Evolutionary conservation across 2,888 invertebrate genomes (phyloP), one percentile per base, ranked within the genome.

Genomic region (Standfussiana lucernea): DNA sequence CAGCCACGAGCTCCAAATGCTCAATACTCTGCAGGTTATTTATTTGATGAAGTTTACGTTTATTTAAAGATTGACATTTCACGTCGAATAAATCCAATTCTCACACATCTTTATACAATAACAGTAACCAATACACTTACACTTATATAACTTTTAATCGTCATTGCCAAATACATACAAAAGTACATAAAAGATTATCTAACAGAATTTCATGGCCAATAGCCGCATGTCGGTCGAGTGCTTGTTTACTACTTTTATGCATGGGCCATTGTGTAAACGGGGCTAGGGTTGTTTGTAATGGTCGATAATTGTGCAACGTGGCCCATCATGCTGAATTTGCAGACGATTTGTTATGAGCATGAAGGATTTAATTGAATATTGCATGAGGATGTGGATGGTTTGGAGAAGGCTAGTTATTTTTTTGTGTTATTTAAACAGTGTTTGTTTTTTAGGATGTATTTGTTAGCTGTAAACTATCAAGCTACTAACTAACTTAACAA

Each of bases 151-250:
- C 68, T 71, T 61, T 56, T 68, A 64, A 75, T 77, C 56, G 66
- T 68, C 50, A 83, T 89, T 85, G 78, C 80, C 68, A 83, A 82
- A 88, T 80, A 75, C 42, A 40, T 59, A 64, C n/a, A 40, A 62
- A 40, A 47, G 32, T 67, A 65, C 37, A 76, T 75, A 68, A 45
- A 74, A 72, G 42, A 72, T 88, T 88, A 88, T 88, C 80, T 86
- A 89, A 88, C 37, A 77, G 42, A 8, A 72, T 89, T 86, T 87
- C 86, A 89, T 66, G 89, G 89, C 35, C 81, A 80, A 75, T 85
- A 72, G 72, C 69, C 59, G 59, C 50, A 86, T 86, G 50, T 83
- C 80, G 83, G 83, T 77, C 83, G 79, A 81, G 65, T 59, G 70
- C 75, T 79, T 80, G 77, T 81, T 87, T 80, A 77, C 62, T 65